phyloP scores from a whole-genome alignment of 2,113 vertebrate genomes.

The Steatornis caripensis region DNA sequence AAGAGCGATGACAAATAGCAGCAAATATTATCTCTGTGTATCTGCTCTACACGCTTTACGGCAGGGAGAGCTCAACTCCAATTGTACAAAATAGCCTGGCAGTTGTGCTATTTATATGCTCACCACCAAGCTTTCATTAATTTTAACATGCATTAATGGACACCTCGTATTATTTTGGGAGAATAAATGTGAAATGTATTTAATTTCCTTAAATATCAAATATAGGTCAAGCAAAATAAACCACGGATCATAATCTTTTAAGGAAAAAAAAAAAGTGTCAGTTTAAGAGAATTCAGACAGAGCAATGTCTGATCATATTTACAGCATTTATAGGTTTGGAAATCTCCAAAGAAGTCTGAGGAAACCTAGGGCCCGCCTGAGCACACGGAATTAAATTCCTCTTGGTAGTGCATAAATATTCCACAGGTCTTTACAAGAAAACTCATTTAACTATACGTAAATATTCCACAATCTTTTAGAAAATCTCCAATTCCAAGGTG shows the following conservation, averaged over 20 bases:
- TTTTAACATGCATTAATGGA: conserved; percentile 18
- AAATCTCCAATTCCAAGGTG: conserved; percentile 62
- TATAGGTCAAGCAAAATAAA: conserved; percentile 46
- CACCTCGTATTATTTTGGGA: not conserved
- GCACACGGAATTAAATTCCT: conserved; percentile 57
- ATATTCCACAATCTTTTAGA: conserved; percentile 58
- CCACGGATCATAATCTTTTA: not conserved
- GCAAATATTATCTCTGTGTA: not conserved
- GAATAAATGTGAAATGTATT: conserved; percentile 23
- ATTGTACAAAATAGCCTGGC: not conserved
- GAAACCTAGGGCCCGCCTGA: conserved; percentile 57
- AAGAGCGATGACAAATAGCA: not conserved
- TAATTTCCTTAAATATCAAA: conserved; percentile 61
- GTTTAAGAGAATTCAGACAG: conserved; percentile 33
- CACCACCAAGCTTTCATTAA: conserved; percentile 23
- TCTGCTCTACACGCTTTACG: not conserved
- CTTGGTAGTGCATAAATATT: conserved; percentile 66
- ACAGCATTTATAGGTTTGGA: conserved; percentile 55
- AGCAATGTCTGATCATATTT: conserved; percentile 62
- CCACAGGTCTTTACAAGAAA: conserved; percentile 47
- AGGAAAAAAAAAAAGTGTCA: not conserved
- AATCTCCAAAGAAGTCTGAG: conserved; percentile 64
- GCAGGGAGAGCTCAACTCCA: not conserved
- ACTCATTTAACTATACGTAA: conserved; percentile 52
- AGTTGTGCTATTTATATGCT: conserved; percentile 25